A percentile compares a stretch with the other conserved stretches of the same genome.
Evolutionary conservation across 2,888 invertebrate species (phyloP).

Genomic region (Habroteleia sp.): DNA sequence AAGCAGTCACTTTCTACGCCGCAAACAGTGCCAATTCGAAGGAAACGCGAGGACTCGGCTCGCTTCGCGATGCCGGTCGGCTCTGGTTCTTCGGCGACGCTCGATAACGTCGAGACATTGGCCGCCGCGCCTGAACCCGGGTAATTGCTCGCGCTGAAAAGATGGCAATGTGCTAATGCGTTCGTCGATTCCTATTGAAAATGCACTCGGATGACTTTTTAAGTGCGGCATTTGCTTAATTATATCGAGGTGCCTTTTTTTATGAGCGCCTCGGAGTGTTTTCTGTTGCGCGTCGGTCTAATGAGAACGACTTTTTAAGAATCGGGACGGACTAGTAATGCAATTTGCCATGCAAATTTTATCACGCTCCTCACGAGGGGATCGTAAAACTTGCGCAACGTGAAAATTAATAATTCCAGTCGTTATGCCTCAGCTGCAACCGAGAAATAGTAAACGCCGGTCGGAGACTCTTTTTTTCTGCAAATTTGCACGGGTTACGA

Average conservation of each 20-base stretch:
- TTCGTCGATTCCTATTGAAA: slow-evolving; percentile 25
- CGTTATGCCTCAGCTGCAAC: neutral
- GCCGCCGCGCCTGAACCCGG: slow-evolving; percentile 26
- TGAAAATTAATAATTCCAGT: slow-evolving; percentile 1
- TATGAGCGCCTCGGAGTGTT: neutral
- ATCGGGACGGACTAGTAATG: slow-evolving; percentile 3
- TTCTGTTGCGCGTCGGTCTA: slow-evolving; percentile 1
- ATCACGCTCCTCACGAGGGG: neutral
- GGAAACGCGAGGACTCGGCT: slow-evolving; percentile 13
- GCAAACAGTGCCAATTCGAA: slow-evolving; percentile 43
- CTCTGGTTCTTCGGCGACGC: slow-evolving; percentile 27
- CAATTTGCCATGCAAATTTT: slow-evolving; percentile 5
- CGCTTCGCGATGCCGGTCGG: slow-evolving; percentile 60
- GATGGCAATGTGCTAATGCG: slow-evolving; percentile 42
- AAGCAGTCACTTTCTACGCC: slow-evolving; percentile 24
- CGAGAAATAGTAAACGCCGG: neutral
- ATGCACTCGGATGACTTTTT: slow-evolving; percentile 20
- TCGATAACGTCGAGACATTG: slow-evolving; percentile 41
- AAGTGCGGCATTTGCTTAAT: slow-evolving; percentile 38
- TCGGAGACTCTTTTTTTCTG: too few relatives aligned
- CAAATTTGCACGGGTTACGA: too few relatives aligned
- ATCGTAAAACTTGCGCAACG: neutral
- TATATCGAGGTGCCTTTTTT: neutral
- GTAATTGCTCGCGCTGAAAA: slow-evolving; percentile 34
- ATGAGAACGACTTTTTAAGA: slow-evolving; percentile 19